phyloP scores from a whole-genome alignment of 2,888 invertebrate species.

The Amblyteles armatorius region DNA sequence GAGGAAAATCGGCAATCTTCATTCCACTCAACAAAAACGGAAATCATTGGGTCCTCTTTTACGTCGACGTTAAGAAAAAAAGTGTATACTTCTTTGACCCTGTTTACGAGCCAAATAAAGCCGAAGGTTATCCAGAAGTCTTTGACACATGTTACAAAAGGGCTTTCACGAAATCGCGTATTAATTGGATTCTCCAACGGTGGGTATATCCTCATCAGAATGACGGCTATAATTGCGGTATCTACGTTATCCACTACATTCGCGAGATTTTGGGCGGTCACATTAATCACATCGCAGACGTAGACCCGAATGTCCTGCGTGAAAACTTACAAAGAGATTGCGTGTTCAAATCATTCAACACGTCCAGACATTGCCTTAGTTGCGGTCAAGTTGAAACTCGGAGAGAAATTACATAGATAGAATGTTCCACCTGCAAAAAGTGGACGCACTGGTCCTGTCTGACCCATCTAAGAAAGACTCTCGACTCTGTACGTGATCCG shows the following conservation, averaged over 20 bases:
- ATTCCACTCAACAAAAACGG: constrained; percentile 27
- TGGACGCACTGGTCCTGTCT: constrained; percentile 30
- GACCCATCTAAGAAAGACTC: background rate
- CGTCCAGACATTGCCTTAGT: constrained; percentile 24
- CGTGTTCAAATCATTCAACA: constrained; percentile 23
- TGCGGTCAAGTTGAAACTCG: constrained; percentile 42
- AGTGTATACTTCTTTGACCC: constrained; percentile 20
- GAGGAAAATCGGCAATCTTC: constrained; percentile 3
- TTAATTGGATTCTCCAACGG: too few species aligned
- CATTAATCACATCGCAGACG: background rate
- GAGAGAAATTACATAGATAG: constrained; percentile 10
- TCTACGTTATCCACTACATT: constrained; percentile 29
- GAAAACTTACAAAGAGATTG: constrained; percentile 22
- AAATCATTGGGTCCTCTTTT: background rate
- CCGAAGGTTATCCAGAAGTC: background rate
- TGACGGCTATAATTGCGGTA: too few species aligned
- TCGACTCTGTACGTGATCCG: background rate
- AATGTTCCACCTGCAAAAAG: constrained; percentile 32
- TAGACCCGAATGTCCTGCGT: background rate
- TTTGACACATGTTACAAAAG: background rate
- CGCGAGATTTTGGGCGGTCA: constrained; percentile 23
- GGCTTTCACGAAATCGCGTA: background rate
- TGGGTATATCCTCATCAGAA: too few species aligned
- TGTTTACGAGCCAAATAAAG: background rate
- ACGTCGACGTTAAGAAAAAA: constrained; percentile 6